A percentile compares a stretch with the other conserved stretches of the same genome.
Evolutionary conservation across 1,140 invertebrate species (phyloP).

Genomic region (Argopecten irradians): DNA sequence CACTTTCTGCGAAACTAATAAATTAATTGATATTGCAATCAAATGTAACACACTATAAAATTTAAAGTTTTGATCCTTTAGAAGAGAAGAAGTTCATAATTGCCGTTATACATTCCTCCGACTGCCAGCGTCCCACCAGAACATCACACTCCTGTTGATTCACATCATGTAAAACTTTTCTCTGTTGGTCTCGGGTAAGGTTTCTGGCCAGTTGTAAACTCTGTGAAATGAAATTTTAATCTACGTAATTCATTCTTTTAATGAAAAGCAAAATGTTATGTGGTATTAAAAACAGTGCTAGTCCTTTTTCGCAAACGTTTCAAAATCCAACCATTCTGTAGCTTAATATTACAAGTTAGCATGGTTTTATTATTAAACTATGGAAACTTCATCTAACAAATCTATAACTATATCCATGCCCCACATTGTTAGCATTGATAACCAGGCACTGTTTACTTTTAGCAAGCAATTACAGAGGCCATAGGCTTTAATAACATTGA

Average conservation of each 20-base stretch:
- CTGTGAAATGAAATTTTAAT: too few species aligned
- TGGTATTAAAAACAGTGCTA: background rate
- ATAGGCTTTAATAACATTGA: too few species aligned
- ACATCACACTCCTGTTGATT: conserved; percentile 80
- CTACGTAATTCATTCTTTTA: too few species aligned
- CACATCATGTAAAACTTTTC: conserved; percentile 78
- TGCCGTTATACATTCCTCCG: conserved; percentile 81
- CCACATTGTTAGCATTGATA: too few species aligned
- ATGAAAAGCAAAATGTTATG: too few species aligned
- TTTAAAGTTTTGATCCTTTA: conserved; percentile 60
- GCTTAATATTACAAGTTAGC: background rate
- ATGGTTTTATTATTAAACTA: background rate
- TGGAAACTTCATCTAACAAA: too few species aligned
- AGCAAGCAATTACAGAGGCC: too few species aligned
- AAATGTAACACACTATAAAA: background rate
- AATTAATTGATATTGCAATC: too few species aligned
- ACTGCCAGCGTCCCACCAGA: conserved; percentile 81
- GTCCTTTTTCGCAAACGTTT: background rate
- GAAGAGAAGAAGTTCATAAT: conserved; percentile 78
- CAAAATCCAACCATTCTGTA: background rate
- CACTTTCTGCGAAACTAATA: too few species aligned
- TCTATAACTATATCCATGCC: too few species aligned
- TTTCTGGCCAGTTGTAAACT: conserved; percentile 81
- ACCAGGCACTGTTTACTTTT: too few species aligned
- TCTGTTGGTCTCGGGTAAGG: conserved; percentile 77